A percentile compares a stretch with the other conserved stretches of the same genome.
Evolutionary conservation across 2,113 vertebrate species (phyloP).

Genomic region (Hippocampus mohnikei): DNA sequence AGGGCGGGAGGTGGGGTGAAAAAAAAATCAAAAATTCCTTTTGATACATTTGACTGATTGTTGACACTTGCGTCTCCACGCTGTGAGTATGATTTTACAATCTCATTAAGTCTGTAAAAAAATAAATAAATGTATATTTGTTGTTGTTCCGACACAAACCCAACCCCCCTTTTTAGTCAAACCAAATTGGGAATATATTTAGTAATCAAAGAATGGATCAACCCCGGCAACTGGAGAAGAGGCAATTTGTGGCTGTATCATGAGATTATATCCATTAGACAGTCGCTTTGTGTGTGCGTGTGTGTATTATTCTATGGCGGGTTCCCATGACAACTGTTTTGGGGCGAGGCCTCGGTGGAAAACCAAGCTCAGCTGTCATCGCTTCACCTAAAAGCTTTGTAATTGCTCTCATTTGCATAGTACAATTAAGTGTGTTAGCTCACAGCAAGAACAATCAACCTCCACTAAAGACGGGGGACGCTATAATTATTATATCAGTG

Average conservation of each 20-base stretch:
- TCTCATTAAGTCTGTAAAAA: conserved; percentile 37
- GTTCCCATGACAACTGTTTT: conserved; percentile 98
- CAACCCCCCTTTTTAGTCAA: conserved; percentile 34
- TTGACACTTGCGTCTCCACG: conserved; percentile 24
- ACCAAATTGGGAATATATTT: conserved; percentile 58
- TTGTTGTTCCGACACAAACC: neutral
- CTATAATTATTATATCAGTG: conserved; percentile 76
- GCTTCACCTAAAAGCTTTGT: conserved; percentile 99
- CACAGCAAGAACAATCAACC: conserved; percentile 99
- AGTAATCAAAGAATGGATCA: conserved; percentile 55
- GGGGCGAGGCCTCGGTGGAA: conserved; percentile 92
- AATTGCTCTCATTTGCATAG: conserved; percentile 99
- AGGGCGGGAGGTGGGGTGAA: neutral
- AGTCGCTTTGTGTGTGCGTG: conserved; percentile 45
- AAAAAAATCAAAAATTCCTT: conserved; percentile 8
- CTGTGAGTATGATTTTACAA: conserved; percentile 38
- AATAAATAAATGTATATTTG: neutral
- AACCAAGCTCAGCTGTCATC: conserved; percentile 99
- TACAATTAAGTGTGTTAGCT: conserved; percentile 99
- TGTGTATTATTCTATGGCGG: conserved; percentile 75
- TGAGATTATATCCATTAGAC: conserved; percentile 74
- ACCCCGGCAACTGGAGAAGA: conserved; percentile 34
- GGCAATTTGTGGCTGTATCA: conserved; percentile 58
- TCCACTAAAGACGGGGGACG: conserved; percentile 76
- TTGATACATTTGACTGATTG: conserved; percentile 40